phyloP scores from a whole-genome alignment of 2,888 invertebrate genomes.

The Drosophila bunnanda region DNA sequence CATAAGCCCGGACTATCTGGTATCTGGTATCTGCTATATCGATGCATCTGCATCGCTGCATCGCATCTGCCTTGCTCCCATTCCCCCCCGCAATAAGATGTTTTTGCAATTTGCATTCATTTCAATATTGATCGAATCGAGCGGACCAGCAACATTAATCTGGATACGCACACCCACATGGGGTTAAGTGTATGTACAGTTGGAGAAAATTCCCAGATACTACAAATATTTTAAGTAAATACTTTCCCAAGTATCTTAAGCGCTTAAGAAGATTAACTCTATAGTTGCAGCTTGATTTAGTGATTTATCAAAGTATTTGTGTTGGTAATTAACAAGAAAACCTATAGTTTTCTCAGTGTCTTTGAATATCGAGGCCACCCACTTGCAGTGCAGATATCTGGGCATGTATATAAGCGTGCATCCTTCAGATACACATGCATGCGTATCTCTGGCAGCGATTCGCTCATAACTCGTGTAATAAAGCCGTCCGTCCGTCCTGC shows the following conservation, averaged over 20 bases:
- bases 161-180: slow-evolving; percentile 26
- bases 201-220: background rate
- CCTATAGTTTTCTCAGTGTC: background rate
- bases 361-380: slow-evolving; percentile 27
- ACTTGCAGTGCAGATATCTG: slow-evolving; percentile 34
- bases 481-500: slow-evolving; percentile 37
- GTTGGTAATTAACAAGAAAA: background rate
- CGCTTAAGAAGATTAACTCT: too few relatives aligned
- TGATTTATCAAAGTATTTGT: background rate
- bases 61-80: slow-evolving; percentile 27
- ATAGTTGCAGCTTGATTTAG: too few relatives aligned
- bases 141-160: slow-evolving; percentile 37
- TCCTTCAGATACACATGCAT: slow-evolving; percentile 26
- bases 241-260: background rate
- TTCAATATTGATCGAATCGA: slow-evolving; percentile 65
- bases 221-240: background rate
- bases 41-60: slow-evolving; percentile 20
- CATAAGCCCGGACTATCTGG: slow-evolving; percentile 8
- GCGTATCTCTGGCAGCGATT: slow-evolving; percentile 29
- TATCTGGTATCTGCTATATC: slow-evolving; percentile 13
- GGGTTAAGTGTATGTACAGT: background rate
- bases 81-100: slow-evolving; percentile 51
- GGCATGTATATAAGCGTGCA: slow-evolving; percentile 20
- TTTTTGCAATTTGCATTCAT: slow-evolving; percentile 72
- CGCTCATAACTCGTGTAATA: slow-evolving; percentile 46